Evolutionary conservation across 2,797 vertebrate species (phyloP), one percentile per base, ranked within the genome.

Genomic region (Anas acuta): DNA sequence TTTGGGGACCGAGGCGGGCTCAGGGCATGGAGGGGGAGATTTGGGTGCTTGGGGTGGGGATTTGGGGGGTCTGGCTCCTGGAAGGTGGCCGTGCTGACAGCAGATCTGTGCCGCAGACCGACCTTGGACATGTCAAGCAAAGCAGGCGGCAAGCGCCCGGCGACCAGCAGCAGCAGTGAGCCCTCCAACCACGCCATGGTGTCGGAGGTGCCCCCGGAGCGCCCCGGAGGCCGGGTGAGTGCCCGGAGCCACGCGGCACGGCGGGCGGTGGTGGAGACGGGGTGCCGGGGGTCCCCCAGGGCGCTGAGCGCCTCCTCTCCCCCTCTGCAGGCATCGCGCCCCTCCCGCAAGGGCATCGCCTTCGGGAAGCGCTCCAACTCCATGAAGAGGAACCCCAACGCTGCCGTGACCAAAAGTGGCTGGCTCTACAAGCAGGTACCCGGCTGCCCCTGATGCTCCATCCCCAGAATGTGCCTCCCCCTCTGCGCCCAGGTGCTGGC

Each of bases 331-430:
- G 97, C 96, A 0, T 97, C 98, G 6, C 98, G 98, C 57, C 93
- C 98, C 2, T 98, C 98, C 53, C 98, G 98, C 87, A 99, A 98
- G 95, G 98, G 98, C 20, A 98, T 99, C 3, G 98, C 98, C 13
- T 99, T 99, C 60, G 99, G 99, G 70, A 99, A 99, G 81, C 99
- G 99, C 54, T 99, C 99, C 67, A 99, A 99, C 97, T 99, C 99
- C 35, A 99, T 99, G 99, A 98, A 99, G 92, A 98, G 99, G 93
- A 99, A 99, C 96, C 98, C 98, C 80, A 99, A 93, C 18, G 98
- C 98, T 0, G 97, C 97, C 1, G 98, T 99, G 32, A 93, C 98
- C 93, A 99, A 98, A 93, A 98, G 98, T 3, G 99, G 99, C 56
- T 99, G 99, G 99, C 98, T 99, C 79, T 98, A 98, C 97, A 99